Evolutionary conservation across 2,113 vertebrate species (phyloP).

Genomic region (Takifugu flavidus): DNA sequence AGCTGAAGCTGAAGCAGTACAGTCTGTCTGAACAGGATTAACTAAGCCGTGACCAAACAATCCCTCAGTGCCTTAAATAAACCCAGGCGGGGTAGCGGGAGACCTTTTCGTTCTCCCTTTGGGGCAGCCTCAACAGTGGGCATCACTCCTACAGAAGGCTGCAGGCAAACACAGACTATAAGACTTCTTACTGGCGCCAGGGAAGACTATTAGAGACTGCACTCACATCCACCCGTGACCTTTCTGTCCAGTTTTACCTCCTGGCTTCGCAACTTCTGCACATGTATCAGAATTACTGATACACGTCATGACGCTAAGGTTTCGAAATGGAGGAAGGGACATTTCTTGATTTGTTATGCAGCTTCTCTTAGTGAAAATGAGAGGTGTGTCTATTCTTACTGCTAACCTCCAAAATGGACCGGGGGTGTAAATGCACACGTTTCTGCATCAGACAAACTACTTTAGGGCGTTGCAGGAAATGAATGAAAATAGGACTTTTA

Average conservation of each 20-base stretch:
- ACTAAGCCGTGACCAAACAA: slow-evolving; percentile 59
- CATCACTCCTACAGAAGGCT: slow-evolving; percentile 23
- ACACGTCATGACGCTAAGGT: slow-evolving; percentile 19
- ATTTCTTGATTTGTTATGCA: slow-evolving; percentile 19
- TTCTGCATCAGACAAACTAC: slow-evolving; percentile 10
- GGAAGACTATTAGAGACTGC: slow-evolving; percentile 12
- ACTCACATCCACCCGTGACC: slow-evolving; percentile 42
- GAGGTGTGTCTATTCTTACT: background rate
- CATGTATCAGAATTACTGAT: slow-evolving; percentile 44
- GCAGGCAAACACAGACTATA: slow-evolving; percentile 30
- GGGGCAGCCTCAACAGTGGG: slow-evolving; percentile 3
- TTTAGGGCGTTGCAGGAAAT: slow-evolving; percentile 48
- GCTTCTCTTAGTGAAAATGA: slow-evolving; percentile 23
- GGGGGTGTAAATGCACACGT: background rate
- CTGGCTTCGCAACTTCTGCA: slow-evolving; percentile 12
- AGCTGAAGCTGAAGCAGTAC: slow-evolving; percentile 27
- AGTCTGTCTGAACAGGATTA: slow-evolving; percentile 49
- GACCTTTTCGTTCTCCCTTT: slow-evolving; percentile 13
- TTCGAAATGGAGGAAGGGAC: slow-evolving; percentile 17
- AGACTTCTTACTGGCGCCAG: slow-evolving; percentile 36
- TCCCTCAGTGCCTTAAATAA: slow-evolving; percentile 58
- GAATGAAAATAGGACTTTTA: slow-evolving; percentile 10
- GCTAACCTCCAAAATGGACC: background rate
- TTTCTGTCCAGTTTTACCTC: slow-evolving; percentile 39
- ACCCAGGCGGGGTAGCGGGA: slow-evolving; percentile 57